A percentile compares a stretch with the other conserved stretches of the same genome.
Conservation (phyloP, 2,113 vertebrate species). For the Ciconia boyciana region DNA sequence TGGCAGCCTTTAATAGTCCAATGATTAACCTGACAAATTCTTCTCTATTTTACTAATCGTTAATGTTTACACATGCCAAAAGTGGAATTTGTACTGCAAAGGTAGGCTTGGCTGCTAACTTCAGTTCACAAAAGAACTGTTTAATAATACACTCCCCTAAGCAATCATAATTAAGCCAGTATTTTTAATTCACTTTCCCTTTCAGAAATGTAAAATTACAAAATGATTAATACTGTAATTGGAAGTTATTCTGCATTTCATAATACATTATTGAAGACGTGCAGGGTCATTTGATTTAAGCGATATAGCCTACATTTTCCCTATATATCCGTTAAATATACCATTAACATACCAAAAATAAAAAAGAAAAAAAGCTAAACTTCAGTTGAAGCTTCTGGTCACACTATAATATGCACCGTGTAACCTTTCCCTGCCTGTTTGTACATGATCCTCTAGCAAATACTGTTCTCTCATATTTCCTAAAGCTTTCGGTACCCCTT, state of each 20-base stretch:
- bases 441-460: not conserved
- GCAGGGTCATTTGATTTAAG: not conserved
- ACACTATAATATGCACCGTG: fast-evolving
- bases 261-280: not conserved
- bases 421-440: not conserved
- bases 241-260: not conserved
- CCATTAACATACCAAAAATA: not conserved
- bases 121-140: not conserved
- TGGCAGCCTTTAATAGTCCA: not conserved
- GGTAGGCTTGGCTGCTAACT: not conserved
- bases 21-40: not conserved
- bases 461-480: not conserved
- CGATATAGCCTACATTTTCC: not conserved
- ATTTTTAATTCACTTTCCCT: not conserved
- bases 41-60: not conserved
- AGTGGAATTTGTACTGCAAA: conserved; percentile 10
- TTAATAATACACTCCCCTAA: not conserved
- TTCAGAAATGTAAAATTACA: not conserved
- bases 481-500: not conserved
- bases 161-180: not conserved
- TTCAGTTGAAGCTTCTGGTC: not conserved
- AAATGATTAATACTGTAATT: not conserved
- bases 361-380: not conserved
- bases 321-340: not conserved
- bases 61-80: conserved; percentile 3